Evolutionary conservation across 1,140 invertebrate species (phyloP), one percentile per base, ranked within the genome.

Genomic region (Melipona quadrifasciata): DNA sequence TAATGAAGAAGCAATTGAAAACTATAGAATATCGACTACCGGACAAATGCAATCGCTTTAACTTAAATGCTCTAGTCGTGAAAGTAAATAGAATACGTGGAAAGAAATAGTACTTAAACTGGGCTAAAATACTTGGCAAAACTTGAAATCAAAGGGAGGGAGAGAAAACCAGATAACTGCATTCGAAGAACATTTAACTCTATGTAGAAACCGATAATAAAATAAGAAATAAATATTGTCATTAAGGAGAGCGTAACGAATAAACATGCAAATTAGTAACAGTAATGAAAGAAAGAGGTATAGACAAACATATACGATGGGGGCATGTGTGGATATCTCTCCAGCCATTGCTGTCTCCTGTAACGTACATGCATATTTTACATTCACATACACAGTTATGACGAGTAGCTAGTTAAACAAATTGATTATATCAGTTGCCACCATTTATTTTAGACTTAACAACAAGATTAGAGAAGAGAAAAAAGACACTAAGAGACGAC

Each of bases 271-370:
- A 86, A 84, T 89, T 73, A 86, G 89, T 89, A 87, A 92, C 85
- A 90, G 82, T 89, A 82, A 91, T 74, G 83, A 89, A 91, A 83
- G 71, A 89, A 91, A 92, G 85, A 92, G 80, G 85, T 92, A 93
- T 93, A 93, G 91, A 93, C 92, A 92, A 91, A 94, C 92, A 93
- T 93, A 92, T 93, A 93, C 91, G 90, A 90, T 91, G 87, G 90
- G 84, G 89, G 80, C 90, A 93, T 87, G 90, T 93, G 92, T 90
- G 88, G 91, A 91, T 91, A 92, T 93, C 90, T 92, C 91, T 93
- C 88, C 90, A 93, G 87, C 92, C 92, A 92, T 89, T 92, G 92
- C 87, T 92, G 91, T 89, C 82, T 93, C 91, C 91, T 93, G 92
- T 85, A 94, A 93, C 77, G 88, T 92, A 94, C 91, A 92, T 92